Evolutionary conservation across 2,888 invertebrate genomes (phyloP), one percentile per base, ranked within the genome.

Genomic region (Hedya salicella): DNA sequence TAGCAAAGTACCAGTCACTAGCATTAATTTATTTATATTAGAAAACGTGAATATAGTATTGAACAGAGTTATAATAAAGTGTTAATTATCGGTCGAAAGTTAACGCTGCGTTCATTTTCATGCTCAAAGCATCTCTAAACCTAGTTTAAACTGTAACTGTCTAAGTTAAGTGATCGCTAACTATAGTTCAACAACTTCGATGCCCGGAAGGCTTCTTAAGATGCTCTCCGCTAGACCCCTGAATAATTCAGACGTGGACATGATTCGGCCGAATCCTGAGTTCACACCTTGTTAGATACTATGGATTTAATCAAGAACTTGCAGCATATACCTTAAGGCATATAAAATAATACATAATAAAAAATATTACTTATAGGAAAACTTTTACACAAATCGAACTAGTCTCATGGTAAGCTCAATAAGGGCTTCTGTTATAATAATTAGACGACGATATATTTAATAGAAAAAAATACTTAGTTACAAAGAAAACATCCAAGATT

Each of bases 181-280:
- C 42, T 48, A 21, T 21, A 50, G 30, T 57, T 64, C 48, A 36
- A 36, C 9, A 56, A 53, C 53, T 14, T 19, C n/a, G 16, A 49
- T 8, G 57, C 21, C 64, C 50, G 42, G 21, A 8, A 54, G 21
- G 46, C 44, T 11, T n/a, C 56, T 49, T 63, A 56, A 62, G 62
- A 46, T 40, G 39, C 11, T 39, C 46, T 30, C 49, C 16, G 49
- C 25, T 59, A 49, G 42, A 42, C n/a, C 42, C 16, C 50, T 64
- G 64, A 57, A 64, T 64, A 32, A 64, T 64, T 64, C 50, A 64
- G 32, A 14, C 9, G 14, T 32, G 19, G 52, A 44, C 32, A 36
- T 17, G 48, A 11, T 21, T 40, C 21, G n/a, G 9, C 5, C 42
- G 30, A 57, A 21, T 50, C 17, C 32, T 8, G 25, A 21, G 19